phyloP scores from a whole-genome alignment of 2,888 invertebrate species.

The Platynereis dumerilii region DNA sequence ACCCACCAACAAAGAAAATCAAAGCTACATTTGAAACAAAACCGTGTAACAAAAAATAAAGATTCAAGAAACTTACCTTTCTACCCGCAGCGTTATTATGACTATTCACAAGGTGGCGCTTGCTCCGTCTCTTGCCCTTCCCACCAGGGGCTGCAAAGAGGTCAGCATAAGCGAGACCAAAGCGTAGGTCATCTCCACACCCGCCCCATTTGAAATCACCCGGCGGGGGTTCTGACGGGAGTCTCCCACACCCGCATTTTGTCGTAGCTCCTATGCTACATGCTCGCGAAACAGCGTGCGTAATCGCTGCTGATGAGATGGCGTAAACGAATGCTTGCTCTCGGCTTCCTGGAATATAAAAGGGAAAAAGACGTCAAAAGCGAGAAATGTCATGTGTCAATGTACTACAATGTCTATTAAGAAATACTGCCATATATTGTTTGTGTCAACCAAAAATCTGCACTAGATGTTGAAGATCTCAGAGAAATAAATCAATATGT shows the following conservation, averaged over 20 bases:
- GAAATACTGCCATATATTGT: no score
- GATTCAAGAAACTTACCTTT: constrained; percentile 84
- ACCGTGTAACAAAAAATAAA: no score
- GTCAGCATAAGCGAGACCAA: constrained; percentile 50
- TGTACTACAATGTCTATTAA: no score
- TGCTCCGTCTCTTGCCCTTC: constrained; percentile 78
- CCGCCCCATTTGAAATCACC: constrained; percentile 66
- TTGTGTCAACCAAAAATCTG: no score
- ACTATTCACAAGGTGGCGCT: constrained; percentile 90
- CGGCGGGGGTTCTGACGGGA: constrained; percentile 74
- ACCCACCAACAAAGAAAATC: no score
- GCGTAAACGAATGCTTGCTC: constrained; percentile 88
- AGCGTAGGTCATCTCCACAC: constrained; percentile 76
- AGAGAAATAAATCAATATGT: no score
- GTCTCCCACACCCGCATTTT: constrained; percentile 80
- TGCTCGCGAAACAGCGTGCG: constrained; percentile 78
- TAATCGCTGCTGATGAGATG: constrained; percentile 78
- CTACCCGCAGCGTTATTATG: constrained; percentile 96
- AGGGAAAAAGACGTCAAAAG: no score
- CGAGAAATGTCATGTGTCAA: no score
- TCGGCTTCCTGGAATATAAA: constrained; percentile 72
- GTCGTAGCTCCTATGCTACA: constrained; percentile 78
- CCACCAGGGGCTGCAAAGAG: constrained; percentile 59
- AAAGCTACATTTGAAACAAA: no score
- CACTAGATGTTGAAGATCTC: no score